Evolutionary conservation across 1,140 invertebrate genomes (phyloP).

Genomic region (Sminthurinus signatus): DNA sequence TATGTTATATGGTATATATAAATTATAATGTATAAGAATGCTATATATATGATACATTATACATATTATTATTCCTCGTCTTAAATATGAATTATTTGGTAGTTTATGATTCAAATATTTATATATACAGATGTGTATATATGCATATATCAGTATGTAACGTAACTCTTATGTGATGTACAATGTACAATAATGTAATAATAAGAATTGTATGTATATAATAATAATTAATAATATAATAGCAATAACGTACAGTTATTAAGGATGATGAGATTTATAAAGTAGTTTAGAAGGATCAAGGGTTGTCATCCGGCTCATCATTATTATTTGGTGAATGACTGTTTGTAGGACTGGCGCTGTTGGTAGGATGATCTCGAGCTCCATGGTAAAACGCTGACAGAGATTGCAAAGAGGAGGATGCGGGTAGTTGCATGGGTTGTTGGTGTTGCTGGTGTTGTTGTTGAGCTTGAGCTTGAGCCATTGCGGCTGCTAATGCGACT

Average conservation of each 20-base stretch:
- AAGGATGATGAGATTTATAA: background rate
- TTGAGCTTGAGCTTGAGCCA: conserved; percentile 49
- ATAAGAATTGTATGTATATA: too few species aligned
- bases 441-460: conserved; percentile 54
- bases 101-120: too few species aligned
- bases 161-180: too few species aligned
- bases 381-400: conserved; percentile 55
- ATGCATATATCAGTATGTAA: too few species aligned
- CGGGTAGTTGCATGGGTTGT: conserved; percentile 56
- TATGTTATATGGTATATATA: too few species aligned
- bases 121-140: too few species aligned
- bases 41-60: too few species aligned
- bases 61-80: too few species aligned
- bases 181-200: too few species aligned
- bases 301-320: conserved; percentile 37
- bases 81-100: too few species aligned
- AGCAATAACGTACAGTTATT: conserved; percentile 7
- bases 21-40: too few species aligned
- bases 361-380: conserved; percentile 29
- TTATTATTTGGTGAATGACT: conserved; percentile 35
- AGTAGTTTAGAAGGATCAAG: conserved; percentile 13
- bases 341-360: conserved; percentile 35
- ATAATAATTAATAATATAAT: background rate
- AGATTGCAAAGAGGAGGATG: conserved; percentile 53
- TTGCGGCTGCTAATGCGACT: conserved; percentile 31